These are phyloP conservation scores for Sebastes steindachneri DNA, from an alignment of 2,797 vertebrate genomes.

Conservation along the genomic window DNA sequence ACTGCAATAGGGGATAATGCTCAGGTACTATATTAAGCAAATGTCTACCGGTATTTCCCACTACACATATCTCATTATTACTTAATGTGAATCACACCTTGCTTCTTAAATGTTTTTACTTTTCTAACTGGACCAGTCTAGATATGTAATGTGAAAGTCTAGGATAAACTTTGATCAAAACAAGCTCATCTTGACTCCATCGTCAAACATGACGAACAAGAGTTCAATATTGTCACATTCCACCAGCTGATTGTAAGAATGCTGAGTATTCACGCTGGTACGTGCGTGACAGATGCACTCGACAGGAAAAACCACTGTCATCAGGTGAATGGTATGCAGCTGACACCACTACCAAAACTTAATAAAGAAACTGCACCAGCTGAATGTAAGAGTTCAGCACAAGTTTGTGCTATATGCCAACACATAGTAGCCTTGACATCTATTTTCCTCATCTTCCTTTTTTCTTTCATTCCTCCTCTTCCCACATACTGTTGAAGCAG, in stretches of 20 bases:
- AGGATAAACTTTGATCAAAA: not conserved
- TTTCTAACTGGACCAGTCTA: not conserved
- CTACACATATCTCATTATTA: not conserved
- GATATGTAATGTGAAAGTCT: not conserved
- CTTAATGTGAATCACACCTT: not conserved
- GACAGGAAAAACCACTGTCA: conserved; percentile 70
- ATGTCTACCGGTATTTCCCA: not conserved
- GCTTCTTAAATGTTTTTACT: not conserved
- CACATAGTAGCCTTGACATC: not conserved
- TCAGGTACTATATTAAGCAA: not conserved
- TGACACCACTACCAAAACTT: conserved; percentile 31
- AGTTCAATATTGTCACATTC: conserved; percentile 11
- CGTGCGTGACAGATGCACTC: conserved; percentile 2
- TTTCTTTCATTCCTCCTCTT: not conserved
- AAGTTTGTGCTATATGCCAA: not conserved
- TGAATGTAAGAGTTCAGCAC: not conserved
- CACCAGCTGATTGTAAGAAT: conserved; percentile 36
- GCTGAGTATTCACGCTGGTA: conserved; percentile 8
- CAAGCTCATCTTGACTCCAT: not conserved
- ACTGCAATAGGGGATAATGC: not conserved
- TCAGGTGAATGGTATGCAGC: conserved; percentile 40
- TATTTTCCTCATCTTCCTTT: not conserved
- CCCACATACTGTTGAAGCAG: not conserved
- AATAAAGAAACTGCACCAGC: not conserved
- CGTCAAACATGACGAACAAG: not conserved